Evolutionary conservation across 2,113 vertebrate species (phyloP).

Genomic region (Chlorodrepanis virens): DNA sequence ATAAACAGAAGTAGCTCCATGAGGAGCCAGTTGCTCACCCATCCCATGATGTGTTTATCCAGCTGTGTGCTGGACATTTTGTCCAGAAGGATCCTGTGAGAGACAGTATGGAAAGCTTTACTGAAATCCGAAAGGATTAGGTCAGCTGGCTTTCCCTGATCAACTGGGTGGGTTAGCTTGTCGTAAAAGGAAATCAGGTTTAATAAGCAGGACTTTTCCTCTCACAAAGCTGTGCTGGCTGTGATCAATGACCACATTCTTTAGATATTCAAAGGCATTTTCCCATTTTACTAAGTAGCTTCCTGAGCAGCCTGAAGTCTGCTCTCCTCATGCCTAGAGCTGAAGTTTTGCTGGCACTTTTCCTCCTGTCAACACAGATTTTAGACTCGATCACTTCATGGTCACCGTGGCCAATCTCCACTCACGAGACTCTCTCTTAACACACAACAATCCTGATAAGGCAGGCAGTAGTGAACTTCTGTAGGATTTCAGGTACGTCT

Average conservation of each 20-base stretch:
- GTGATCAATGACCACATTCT: neutral
- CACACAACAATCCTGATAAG: neutral
- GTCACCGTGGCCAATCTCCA: neutral
- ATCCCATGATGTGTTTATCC: neutral
- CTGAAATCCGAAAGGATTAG: neutral
- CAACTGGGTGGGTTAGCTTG: neutral
- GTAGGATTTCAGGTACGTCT: neutral
- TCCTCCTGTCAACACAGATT: neutral
- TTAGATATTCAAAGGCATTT: neutral
- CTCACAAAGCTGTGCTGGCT: neutral
- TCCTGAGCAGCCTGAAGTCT: neutral
- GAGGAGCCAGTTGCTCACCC: neutral
- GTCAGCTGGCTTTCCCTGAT: neutral
- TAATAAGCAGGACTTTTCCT: neutral
- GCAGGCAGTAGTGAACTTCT: neutral
- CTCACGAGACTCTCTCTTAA: neutral
- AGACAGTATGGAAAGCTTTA: neutral
- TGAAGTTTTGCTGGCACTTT: neutral
- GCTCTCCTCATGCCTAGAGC: neutral
- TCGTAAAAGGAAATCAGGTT: neutral
- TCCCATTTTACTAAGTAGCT: neutral
- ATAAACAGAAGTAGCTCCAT: neutral
- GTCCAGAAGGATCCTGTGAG: neutral
- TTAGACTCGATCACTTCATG: fast-evolving
- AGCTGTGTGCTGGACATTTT: neutral